These are phyloP conservation scores for Thermophis baileyi DNA, from an alignment of 2,113 vertebrate species.

Conservation along the genomic window DNA sequence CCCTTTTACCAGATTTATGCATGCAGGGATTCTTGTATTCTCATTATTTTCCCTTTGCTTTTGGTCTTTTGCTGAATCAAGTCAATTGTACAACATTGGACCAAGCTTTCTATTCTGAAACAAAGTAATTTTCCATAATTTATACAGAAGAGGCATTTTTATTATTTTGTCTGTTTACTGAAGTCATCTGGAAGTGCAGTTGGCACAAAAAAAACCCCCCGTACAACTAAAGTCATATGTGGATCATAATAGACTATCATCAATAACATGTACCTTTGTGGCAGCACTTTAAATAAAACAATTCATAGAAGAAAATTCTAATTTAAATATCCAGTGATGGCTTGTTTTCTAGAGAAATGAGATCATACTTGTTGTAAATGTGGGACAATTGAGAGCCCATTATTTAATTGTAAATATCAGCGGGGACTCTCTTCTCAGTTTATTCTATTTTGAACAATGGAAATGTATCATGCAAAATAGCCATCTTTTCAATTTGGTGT, in stretches of 20 bases:
- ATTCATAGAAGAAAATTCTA: neutral
- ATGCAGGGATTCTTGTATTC: slow-evolving; percentile 8
- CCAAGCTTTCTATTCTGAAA: slow-evolving; percentile 27
- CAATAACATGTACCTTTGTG: neutral
- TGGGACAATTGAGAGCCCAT: neutral
- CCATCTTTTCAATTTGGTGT: neutral
- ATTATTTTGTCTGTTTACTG: slow-evolving; percentile 36
- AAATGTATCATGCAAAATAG: neutral
- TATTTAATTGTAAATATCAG: neutral
- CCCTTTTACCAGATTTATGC: neutral
- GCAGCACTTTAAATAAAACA: slow-evolving; percentile 7
- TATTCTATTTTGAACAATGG: neutral
- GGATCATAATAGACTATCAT: fast-evolving
- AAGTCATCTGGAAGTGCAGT: slow-evolving; percentile 7
- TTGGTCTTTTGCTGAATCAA: slow-evolving; percentile 22
- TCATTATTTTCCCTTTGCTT: slow-evolving; percentile 27
- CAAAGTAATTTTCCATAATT: slow-evolving; percentile 38
- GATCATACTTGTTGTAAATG: neutral
- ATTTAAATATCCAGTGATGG: neutral
- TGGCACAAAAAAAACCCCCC: slow-evolving; percentile 41
- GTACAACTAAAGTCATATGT: slow-evolving; percentile 31
- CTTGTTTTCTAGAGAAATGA: neutral
- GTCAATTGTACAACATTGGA: slow-evolving; percentile 27
- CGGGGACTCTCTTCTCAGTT: neutral
- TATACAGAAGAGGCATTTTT: slow-evolving; percentile 17